Evolutionary conservation across 2,888 invertebrate species (phyloP).

Genomic region (Spodoptera littoralis): DNA sequence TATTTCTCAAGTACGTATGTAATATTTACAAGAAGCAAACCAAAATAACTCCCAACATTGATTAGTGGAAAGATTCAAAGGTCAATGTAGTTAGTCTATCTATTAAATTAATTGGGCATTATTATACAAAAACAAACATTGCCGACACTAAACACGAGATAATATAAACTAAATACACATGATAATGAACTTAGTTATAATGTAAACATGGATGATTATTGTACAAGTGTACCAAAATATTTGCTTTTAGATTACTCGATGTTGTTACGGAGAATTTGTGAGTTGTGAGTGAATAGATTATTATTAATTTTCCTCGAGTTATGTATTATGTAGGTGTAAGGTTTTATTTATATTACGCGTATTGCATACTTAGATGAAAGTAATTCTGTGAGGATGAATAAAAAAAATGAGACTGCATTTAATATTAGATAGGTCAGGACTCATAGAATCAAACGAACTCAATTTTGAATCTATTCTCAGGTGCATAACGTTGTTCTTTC

Average conservation of each 20-base stretch:
- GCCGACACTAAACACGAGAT: slow-evolving; percentile 38
- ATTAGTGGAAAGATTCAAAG: slow-evolving; percentile 26
- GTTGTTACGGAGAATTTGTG: slow-evolving; percentile 19
- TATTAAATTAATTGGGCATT: slow-evolving; percentile 17
- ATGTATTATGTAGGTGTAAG: too few species aligned
- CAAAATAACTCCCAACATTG: slow-evolving; percentile 2
- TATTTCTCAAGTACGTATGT: not conserved
- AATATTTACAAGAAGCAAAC: not conserved
- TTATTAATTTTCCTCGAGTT: slow-evolving; percentile 22
- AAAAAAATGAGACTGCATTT: too few species aligned
- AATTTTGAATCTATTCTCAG: too few species aligned
- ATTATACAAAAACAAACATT: slow-evolving; percentile 48
- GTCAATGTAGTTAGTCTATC: slow-evolving; percentile 20
- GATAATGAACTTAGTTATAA: slow-evolving; percentile 21
- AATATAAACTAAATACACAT: slow-evolving; percentile 28
- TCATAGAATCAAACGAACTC: too few species aligned
- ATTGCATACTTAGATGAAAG: too few species aligned
- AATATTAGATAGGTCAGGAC: too few species aligned
- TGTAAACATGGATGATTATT: slow-evolving; percentile 31
- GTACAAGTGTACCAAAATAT: slow-evolving; percentile 54
- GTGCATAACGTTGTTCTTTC: too few species aligned
- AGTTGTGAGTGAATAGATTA: slow-evolving; percentile 12
- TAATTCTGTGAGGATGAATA: too few species aligned
- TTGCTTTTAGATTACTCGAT: slow-evolving; percentile 28
- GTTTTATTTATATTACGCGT: too few species aligned